Evolutionary conservation across 2,113 vertebrate species (phyloP).

Genomic region (Elephas maximus): DNA sequence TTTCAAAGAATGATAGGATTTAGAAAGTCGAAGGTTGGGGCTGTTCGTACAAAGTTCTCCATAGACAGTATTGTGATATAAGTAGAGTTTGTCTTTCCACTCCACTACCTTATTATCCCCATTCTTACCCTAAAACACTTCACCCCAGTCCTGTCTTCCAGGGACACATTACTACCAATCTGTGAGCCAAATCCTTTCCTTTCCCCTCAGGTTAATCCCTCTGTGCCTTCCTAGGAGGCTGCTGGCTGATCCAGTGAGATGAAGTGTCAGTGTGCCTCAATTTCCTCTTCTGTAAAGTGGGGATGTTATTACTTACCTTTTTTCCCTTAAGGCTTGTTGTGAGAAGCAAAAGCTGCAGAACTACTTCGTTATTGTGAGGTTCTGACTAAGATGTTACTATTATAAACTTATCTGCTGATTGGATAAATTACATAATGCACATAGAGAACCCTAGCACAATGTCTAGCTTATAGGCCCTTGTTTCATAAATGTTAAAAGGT

Average conservation of each 20-base stretch:
- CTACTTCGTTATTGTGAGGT: neutral
- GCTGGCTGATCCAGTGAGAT: neutral
- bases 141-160: neutral
- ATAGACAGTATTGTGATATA: rapidly evolving
- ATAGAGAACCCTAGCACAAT: neutral
- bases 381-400: neutral
- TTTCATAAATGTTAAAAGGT: neutral
- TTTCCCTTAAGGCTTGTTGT: neutral
- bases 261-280: neutral
- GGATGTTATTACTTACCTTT: neutral
- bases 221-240: neutral
- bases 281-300: neutral
- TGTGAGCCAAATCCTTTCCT: neutral
- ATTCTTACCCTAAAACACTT: neutral
- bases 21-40: neutral
- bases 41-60: neutral
- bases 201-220: neutral
- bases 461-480: neutral
- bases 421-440: neutral
- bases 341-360: neutral
- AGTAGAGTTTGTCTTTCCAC: neutral
- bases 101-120: too few species aligned
- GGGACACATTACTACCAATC: neutral
- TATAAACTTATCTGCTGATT: neutral
- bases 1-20: neutral